Percentiles rank a stretch among this genome's conserved stretches.
Conservation (phyloP, 2,113 vertebrate genomes). For the Hippocampus barbouri region DNA sequence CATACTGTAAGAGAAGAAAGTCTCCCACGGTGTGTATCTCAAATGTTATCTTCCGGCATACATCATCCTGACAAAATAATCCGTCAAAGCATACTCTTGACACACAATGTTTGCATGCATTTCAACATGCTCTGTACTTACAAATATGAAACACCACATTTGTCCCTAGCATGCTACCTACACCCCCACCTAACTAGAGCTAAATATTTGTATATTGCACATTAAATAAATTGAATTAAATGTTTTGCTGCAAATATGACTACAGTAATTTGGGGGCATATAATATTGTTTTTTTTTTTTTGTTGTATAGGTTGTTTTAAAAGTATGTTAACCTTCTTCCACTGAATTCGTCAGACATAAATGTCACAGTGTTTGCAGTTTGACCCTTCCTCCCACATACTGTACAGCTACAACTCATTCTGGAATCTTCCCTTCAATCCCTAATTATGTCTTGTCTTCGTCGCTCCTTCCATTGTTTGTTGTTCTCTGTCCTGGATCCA, state of each 20-base stretch:
- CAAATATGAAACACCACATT: neutral
- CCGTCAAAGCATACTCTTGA: constrained; percentile 11
- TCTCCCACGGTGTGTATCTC: neutral
- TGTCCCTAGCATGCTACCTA: neutral
- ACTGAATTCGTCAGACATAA: neutral
- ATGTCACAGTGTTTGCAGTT: neutral
- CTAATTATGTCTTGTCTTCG: constrained; percentile 1
- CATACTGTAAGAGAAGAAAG: constrained; percentile 7
- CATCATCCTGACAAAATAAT: constrained; percentile 21
- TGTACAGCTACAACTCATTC: neutral
- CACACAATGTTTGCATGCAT: constrained; percentile 5
- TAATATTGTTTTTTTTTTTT: constrained; percentile 8
- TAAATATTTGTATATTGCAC: constrained; percentile 21
- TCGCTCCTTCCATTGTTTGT: neutral
- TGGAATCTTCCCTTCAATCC: neutral
- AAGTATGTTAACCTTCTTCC: neutral
- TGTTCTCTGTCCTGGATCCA: constrained; percentile 4
- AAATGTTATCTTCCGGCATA: constrained; percentile 5
- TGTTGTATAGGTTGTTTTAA: constrained; percentile 6
- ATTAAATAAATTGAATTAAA: neutral
- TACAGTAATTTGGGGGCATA: neutral
- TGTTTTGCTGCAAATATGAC: neutral
- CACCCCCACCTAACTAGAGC: neutral
- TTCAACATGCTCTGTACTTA: neutral
- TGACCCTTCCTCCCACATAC: constrained; percentile 12